Conservation (phyloP, 2,113 vertebrate species). For the Xenopus tropicalis region DNA sequence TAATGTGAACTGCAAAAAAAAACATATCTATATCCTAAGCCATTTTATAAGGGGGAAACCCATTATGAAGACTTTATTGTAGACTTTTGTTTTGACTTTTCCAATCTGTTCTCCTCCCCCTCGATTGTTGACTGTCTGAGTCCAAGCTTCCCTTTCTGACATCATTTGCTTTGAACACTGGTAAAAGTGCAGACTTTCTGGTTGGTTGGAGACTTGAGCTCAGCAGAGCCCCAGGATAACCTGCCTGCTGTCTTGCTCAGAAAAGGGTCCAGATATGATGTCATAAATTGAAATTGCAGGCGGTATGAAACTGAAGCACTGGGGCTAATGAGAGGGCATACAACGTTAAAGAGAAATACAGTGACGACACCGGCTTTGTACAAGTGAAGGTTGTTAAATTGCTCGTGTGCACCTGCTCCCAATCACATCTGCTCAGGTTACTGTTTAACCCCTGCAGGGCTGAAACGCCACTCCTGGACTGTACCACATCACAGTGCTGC, state of each 20-base stretch:
- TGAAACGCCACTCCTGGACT: neutral
- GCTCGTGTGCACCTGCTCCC: conserved; percentile 16
- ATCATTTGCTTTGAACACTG: conserved; percentile 36
- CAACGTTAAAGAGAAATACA: conserved; percentile 37
- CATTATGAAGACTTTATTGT: conserved; percentile 1
- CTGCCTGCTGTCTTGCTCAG: conserved; percentile 39
- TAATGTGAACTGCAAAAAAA: too few species aligned
- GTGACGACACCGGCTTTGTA: conserved; percentile 31
- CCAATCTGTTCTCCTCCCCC: conserved; percentile 24
- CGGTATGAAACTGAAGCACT: conserved; percentile 36
- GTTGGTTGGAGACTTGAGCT: conserved; percentile 42
- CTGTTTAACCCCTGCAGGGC: conserved; percentile 9
- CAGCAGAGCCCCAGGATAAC: conserved; percentile 41
- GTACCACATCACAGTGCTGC: too few species aligned
- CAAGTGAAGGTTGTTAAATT: conserved; percentile 15
- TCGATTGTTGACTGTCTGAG: conserved; percentile 39
- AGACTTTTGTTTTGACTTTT: conserved; percentile 36
- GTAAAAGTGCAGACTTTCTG: conserved; percentile 40
- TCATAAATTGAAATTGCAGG: conserved; percentile 45
- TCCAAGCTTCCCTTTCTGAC: conserved; percentile 35
- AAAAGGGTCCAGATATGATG: conserved; percentile 43
- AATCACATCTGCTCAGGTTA: conserved; percentile 4
- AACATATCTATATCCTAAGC: too few species aligned
- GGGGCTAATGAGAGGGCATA: conserved; percentile 43
- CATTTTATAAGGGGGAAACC: neutral